phyloP scores from a whole-genome alignment of 1,140 invertebrate genomes.

The Zaprionus camerounensis region DNA sequence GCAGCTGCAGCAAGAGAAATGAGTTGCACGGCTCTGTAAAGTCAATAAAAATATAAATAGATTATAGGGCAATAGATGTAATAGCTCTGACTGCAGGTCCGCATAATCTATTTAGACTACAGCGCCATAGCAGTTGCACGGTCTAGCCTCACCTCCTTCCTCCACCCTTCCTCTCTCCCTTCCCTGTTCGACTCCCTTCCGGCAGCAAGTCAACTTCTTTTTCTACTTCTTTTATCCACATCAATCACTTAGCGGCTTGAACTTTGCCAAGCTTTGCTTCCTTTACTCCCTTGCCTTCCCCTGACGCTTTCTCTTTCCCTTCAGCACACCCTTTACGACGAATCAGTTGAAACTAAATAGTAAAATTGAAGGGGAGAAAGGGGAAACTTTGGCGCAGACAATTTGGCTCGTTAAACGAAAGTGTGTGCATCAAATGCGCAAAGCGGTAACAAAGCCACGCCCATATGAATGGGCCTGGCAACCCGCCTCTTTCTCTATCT shows the following conservation, averaged over 20 bases:
- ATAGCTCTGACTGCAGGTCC: background rate
- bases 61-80: background rate
- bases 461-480: slow-evolving; percentile 34
- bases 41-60: slow-evolving; percentile 4
- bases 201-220: slow-evolving; percentile 18
- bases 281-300: background rate
- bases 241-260: slow-evolving; percentile 49
- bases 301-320: background rate
- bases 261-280: slow-evolving; percentile 22
- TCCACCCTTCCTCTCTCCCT: background rate
- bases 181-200: background rate
- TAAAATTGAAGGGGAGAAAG: slow-evolving; percentile 1
- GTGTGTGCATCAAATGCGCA: slow-evolving; percentile 48
- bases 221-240: slow-evolving; percentile 19
- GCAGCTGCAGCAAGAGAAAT: background rate
- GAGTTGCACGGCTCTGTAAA: background rate
- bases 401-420: slow-evolving; percentile 61
- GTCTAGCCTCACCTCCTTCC: background rate
- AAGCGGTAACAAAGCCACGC: slow-evolving; percentile 38
- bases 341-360: slow-evolving; percentile 38
- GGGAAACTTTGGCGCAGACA: slow-evolving; percentile 45
- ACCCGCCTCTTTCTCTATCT: background rate
- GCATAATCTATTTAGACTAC: slow-evolving; percentile 11
- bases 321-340: too few relatives aligned
- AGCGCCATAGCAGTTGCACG: background rate